A percentile compares a stretch with the other conserved stretches of the same genome.
phyloP scores from a whole-genome alignment of 64 coral and sea anemone species.

The Platygyra sinensis region DNA sequence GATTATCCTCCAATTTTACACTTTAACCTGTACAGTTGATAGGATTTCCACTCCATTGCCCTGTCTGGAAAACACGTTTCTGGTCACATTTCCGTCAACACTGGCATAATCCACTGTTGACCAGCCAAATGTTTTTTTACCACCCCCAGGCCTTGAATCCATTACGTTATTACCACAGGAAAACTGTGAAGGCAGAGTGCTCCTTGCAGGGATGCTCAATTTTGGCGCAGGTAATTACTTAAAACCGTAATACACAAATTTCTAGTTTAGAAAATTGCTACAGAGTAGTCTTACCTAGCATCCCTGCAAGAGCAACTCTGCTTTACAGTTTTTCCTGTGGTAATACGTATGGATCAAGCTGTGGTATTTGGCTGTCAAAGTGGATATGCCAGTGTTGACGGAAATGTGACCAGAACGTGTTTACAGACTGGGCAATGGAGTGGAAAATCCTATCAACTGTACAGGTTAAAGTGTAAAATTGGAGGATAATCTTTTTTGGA shows the following conservation, averaged over 20 bases:
- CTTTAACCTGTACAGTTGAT: conserved; percentile 24
- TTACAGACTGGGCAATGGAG: conserved; percentile 17
- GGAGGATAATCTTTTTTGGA: too few species aligned
- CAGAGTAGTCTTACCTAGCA: too few species aligned
- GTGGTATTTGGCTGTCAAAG: conserved; percentile 39
- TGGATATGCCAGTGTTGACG: conserved; percentile 26
- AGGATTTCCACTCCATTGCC: conserved; percentile 28
- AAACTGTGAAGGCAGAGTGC: too few species aligned
- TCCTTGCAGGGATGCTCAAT: too few species aligned
- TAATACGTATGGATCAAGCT: conserved; percentile 37
- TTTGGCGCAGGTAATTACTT: too few species aligned
- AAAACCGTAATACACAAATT: too few species aligned
- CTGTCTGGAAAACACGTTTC: conserved; percentile 1
- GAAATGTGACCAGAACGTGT: conserved; percentile 29
- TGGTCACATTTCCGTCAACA: conserved; percentile 17
- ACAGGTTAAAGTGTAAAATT: too few species aligned
- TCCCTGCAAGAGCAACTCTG: too few species aligned
- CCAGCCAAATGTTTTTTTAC: conserved; percentile 35
- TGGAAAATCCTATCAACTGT: conserved; percentile 20
- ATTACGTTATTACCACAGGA: too few species aligned
- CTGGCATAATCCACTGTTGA: conserved; percentile 45
- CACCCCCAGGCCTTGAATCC: conserved; percentile 39
- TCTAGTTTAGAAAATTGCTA: too few species aligned
- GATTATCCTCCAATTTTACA: too few species aligned
- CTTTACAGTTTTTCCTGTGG: too few species aligned